These are phyloP conservation scores for Drosophila repletoides DNA, from an alignment of 1,140 invertebrate genomes.

Conservation along the genomic window DNA sequence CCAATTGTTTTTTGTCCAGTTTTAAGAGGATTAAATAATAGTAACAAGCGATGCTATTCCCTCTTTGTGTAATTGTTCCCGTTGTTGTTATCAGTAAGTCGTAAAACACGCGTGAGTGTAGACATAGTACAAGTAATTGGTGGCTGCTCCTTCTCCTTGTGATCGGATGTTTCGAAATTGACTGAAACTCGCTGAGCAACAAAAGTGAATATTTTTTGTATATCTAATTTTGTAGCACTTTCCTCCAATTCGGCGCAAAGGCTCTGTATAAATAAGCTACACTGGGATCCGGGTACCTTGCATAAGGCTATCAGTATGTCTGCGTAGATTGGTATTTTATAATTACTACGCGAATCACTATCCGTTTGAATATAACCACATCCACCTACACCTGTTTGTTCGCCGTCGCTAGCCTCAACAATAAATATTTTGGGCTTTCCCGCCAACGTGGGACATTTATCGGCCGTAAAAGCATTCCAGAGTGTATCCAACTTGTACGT, in stretches of 20 bases:
- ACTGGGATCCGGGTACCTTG: conserved; percentile 92
- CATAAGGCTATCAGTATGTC: conserved; percentile 97
- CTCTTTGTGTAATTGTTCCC: no score
- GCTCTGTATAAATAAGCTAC: conserved; percentile 98
- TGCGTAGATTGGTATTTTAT: conserved; percentile 94
- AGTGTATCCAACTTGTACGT: conserved; percentile 90
- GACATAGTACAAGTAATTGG: conserved; percentile 94
- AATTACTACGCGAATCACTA: conserved; percentile 84
- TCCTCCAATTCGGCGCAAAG: conserved; percentile 89
- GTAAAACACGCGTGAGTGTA: conserved; percentile 92
- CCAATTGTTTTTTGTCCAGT: conserved; percentile 27
- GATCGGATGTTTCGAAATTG: conserved; percentile 94
- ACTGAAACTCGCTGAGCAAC: conserved; percentile 92
- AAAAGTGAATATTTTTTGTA: conserved; percentile 94
- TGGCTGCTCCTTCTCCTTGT: no score
- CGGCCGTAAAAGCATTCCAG: conserved; percentile 92
- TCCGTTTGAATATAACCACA: conserved; percentile 86
- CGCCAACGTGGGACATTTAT: conserved; percentile 91
- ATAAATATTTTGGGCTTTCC: conserved; percentile 97
- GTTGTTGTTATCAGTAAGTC: conserved; percentile 83
- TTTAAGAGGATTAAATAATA: neutral
- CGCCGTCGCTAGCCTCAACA: conserved; percentile 94
- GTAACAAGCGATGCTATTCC: no score
- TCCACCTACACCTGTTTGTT: conserved; percentile 89
- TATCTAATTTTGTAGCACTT: conserved; percentile 87